phyloP scores from a whole-genome alignment of 2,888 invertebrate genomes.

The Azorinus chamasolen region DNA sequence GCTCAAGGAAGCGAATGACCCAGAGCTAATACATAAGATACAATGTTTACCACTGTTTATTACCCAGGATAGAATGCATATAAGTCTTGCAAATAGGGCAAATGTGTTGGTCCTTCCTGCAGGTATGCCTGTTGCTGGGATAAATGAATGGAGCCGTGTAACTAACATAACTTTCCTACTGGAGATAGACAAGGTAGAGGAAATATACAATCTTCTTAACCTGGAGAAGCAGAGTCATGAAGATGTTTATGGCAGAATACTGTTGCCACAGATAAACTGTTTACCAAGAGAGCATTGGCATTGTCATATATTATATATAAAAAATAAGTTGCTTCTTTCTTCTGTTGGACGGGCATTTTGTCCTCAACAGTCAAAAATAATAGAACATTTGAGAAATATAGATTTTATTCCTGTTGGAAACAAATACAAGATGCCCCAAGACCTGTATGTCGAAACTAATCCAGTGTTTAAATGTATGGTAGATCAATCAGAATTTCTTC shows the following conservation, averaged over 20 bases:
- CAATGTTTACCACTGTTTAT: slow-evolving; percentile 18
- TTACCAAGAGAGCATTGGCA: slow-evolving; percentile 9
- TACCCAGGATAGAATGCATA: background rate
- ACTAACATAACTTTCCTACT: background rate
- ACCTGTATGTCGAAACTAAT: background rate
- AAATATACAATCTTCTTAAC: slow-evolving; percentile 2
- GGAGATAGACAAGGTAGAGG: background rate
- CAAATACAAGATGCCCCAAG: background rate
- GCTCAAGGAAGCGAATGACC: background rate
- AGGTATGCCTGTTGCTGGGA: slow-evolving; percentile 8
- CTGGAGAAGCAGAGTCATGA: background rate
- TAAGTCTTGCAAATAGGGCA: background rate
- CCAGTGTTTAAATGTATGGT: slow-evolving; percentile 6
- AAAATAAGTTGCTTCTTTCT: background rate
- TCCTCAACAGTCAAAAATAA: no score
- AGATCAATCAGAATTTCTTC: slow-evolving; percentile 7
- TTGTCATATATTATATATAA: slow-evolving; percentile 11
- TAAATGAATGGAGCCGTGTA: background rate
- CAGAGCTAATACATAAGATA: background rate
- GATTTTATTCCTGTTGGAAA: slow-evolving; percentile 4
- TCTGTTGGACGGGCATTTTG: no score
- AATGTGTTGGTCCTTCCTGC: slow-evolving; percentile 1
- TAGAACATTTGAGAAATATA: no score
- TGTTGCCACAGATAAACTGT: background rate
- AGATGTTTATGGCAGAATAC: background rate